Base-by-base conservation (phyloP, 2,888 invertebrate species). In the Caenorhabditis sp. region DNA sequence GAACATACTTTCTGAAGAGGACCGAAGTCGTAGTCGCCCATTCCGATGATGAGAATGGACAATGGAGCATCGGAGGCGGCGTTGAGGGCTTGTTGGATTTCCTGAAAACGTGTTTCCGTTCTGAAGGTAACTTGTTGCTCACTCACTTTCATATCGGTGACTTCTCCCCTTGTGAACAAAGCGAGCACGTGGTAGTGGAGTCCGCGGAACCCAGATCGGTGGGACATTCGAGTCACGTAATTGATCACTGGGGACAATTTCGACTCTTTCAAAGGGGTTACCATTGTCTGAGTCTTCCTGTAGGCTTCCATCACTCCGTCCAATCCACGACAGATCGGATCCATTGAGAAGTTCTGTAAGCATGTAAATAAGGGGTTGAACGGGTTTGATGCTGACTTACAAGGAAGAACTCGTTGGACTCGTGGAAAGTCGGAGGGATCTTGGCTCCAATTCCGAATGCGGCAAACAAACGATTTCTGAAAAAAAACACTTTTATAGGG, bases 391-490 rank as follows among this genome's bases (percentile, higher is more conserved):
- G 13, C n/a, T 50, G 15, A 20, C 58, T 55, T n/a, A 79, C 79
- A 77, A 87, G 52, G 63, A 86, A 87, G 61, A 87, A 87, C 68
- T 87, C 87, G 52, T 87, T 82, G 13, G 85, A 85, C 52, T 87
- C 87, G 22, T 87, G 81, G 58, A 81, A 88, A 7, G 84, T 82
- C 17, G 87, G 87, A 3, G 87, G 87, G n/a, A 88, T 83, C 61
- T 87, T 86, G 1, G 87, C 87, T 13, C 86, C 87, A 22, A 87
- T 82, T 30, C 87, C 87, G 37, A 87, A 87, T 0, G 86, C 87
- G 9, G 86, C 81, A 50, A 85, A 88, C 0, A 85, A 78, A 22
- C 83, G 85, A 53, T 86, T 79, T 39, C 86, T 86, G 62, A 43
- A 83, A 75, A 59, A 6, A 32, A 27, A 1, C 2, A 15, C 32